Evolutionary conservation across 2,888 invertebrate genomes (phyloP).

Genomic region (Aelia acuminata): DNA sequence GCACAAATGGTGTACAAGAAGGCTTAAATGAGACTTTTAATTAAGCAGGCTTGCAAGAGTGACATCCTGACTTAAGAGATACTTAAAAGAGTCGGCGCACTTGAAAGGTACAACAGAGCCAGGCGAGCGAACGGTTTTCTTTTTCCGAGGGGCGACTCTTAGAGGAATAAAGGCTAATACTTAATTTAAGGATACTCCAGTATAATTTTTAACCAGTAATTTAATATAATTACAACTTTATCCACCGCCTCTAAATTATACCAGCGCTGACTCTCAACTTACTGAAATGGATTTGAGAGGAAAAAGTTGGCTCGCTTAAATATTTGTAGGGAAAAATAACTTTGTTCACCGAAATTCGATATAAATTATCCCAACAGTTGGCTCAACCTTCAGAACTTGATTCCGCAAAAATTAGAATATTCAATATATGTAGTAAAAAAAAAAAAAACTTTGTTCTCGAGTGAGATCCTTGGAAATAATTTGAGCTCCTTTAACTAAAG

Average conservation of each 20-base stretch:
- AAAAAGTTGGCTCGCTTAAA: not conserved
- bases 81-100: not conserved
- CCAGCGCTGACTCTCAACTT: not conserved
- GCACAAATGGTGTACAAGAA: slow-evolving; percentile 6
- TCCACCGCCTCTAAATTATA: not conserved
- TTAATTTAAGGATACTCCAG: not conserved
- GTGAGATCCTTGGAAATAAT: no score
- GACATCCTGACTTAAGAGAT: not conserved
- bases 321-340: not conserved
- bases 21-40: slow-evolving; percentile 38
- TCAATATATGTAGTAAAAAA: no score
- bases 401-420: not conserved
- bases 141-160: not conserved
- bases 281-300: not conserved
- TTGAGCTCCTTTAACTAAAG: no score
- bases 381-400: not conserved
- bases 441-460: no score
- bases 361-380: not conserved
- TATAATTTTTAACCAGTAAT: not conserved
- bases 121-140: not conserved
- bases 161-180: not conserved
- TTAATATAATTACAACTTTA: slow-evolving; percentile 33
- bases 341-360: not conserved
- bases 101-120: slow-evolving; percentile 11
- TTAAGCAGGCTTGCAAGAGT: slow-evolving; percentile 10